Evolutionary conservation across 2,113 vertebrate species (phyloP).

Genomic region (Panthera leo): DNA sequence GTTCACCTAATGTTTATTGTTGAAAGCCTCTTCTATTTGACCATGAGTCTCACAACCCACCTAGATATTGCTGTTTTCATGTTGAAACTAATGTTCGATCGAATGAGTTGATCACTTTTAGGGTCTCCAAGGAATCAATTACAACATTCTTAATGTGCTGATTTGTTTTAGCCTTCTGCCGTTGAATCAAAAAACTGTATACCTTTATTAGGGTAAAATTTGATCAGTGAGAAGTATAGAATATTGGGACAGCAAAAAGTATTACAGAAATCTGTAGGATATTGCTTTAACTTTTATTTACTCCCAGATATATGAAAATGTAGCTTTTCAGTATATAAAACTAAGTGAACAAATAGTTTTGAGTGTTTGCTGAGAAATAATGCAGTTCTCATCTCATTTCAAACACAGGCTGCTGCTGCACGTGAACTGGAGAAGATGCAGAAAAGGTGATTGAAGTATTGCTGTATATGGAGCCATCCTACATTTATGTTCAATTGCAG

Average conservation of each 20-base stretch:
- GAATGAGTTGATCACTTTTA: not conserved
- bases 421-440: conserved; percentile 88
- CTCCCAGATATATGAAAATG: not conserved
- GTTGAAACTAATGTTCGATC: not conserved
- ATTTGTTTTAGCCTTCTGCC: not conserved
- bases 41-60: not conserved
- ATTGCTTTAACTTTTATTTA: conserved; percentile 30
- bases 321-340: conserved; percentile 16
- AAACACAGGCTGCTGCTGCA: conserved; percentile 84
- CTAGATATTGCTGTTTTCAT: not conserved
- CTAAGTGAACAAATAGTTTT: conserved; percentile 27
- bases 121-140: not conserved
- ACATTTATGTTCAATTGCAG: not conserved
- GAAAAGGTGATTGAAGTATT: conserved; percentile 84
- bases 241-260: not conserved
- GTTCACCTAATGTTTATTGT: not conserved
- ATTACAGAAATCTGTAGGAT: not conserved
- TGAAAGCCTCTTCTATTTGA: conserved; percentile 25
- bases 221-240: conserved; percentile 29
- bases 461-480: not conserved
- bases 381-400: conserved; percentile 79
- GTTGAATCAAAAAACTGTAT: not conserved
- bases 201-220: conserved; percentile 29
- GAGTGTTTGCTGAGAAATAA: conserved; percentile 75
- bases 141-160: not conserved